Evolutionary conservation across 2,888 invertebrate species (phyloP).

Genomic region (Stenchaetothrips biformis): DNA sequence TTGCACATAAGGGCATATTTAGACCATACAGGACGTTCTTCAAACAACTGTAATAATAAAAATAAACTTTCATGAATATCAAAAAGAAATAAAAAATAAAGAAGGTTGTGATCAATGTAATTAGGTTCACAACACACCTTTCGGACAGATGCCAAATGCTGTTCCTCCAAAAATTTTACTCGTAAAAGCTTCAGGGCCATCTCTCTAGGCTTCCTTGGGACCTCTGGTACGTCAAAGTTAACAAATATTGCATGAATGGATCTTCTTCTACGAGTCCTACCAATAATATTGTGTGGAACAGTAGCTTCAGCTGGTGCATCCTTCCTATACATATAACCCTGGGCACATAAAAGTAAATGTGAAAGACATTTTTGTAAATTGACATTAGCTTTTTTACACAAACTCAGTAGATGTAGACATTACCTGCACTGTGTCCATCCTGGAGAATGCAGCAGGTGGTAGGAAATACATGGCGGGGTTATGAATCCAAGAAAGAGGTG

Average conservation of each 20-base stretch:
- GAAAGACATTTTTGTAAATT: too few species aligned
- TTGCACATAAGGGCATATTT: constrained; percentile 65
- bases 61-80: background rate
- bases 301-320: constrained; percentile 40
- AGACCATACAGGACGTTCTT: constrained; percentile 86
- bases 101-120: constrained; percentile 5
- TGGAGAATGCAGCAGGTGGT: constrained; percentile 72
- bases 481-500: constrained; percentile 56
- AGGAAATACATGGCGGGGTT: constrained; percentile 59
- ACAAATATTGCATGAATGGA: constrained; percentile 58
- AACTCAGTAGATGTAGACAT: background rate
- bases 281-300: constrained; percentile 47
- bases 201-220: constrained; percentile 61
- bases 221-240: constrained; percentile 57
- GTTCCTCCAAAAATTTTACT: constrained; percentile 46
- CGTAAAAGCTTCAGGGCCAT: constrained; percentile 45
- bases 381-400: background rate
- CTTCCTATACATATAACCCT: constrained; percentile 42
- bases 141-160: constrained; percentile 47
- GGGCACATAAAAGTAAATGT: too few species aligned
- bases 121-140: constrained; percentile 44
- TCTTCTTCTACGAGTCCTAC: constrained; percentile 52
- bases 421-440: constrained; percentile 57
- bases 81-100: background rate
- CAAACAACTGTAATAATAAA: constrained; percentile 60